phyloP scores from a whole-genome alignment of 2,888 invertebrate genomes.

The Hirtodrosophila cameraria region DNA sequence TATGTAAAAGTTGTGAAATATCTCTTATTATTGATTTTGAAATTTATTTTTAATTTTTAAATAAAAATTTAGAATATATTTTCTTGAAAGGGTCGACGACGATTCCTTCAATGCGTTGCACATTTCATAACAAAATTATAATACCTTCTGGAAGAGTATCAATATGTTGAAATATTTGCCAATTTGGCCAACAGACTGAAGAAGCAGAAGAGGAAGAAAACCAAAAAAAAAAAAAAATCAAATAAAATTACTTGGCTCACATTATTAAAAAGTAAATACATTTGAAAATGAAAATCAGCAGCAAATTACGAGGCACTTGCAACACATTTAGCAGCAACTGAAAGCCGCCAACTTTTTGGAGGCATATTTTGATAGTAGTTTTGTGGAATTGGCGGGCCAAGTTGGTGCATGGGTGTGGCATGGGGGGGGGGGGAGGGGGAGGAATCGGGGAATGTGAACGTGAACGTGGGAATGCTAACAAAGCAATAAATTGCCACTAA shows the following conservation, averaged over 20 bases:
- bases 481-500: conserved; percentile 70
- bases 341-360: conserved; percentile 28
- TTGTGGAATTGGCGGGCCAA: neutral
- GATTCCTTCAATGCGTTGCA: no score
- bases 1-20: no score
- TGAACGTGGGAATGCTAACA: conserved; percentile 60
- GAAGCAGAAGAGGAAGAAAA: conserved; percentile 1
- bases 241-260: conserved; percentile 52
- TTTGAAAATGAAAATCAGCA: conserved; percentile 1
- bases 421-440: neutral
- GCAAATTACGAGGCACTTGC: conserved; percentile 44
- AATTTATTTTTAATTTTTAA: no score
- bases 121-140: no score
- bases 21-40: no score
- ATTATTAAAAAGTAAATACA: conserved; percentile 59
- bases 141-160: no score
- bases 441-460: conserved; percentile 3
- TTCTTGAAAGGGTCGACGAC: no score
- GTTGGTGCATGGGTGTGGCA: no score
- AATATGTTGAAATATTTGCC: no score
- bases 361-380: conserved; percentile 48
- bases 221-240: conserved; percentile 35
- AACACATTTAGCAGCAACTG: conserved; percentile 21
- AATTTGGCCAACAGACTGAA: conserved; percentile 14
- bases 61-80: no score